Base-by-base conservation (phyloP, 2,888 invertebrate species). In the Perdita meconis region DNA sequence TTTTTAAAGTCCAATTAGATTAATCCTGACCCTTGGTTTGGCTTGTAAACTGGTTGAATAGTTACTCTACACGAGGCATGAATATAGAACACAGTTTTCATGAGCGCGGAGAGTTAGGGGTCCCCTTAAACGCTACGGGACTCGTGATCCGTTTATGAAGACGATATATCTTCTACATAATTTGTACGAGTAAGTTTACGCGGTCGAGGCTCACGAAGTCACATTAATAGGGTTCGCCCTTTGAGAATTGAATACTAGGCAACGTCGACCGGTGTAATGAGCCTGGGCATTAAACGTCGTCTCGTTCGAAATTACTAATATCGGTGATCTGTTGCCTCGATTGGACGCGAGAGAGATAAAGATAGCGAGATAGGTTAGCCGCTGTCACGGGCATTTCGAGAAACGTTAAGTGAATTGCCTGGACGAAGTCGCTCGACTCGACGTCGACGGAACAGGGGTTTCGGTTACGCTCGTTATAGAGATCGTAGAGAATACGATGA, bases 241-340 rank as follows among this genome's bases (percentile, higher is more conserved):
- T 74, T 63, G 59, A 69, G 64, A 50, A 70, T 60, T 42, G 74
- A 55, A 55, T 59, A 61, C 65, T 64, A 57, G 34, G 24, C 68
- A 34, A 30, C 67, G 80, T 63, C 56, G 71, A 68, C 55, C 57
- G 68, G 69, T n/a, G 66, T 76, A 81, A 77, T 26, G 66, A 77
- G 59, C 47, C 30, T 13, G 50, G 59, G 51, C 24, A 72, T 77
- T 73, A 71, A 66, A 69, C 65, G 61, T 47, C 47, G 53, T 53
- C 42, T 30, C 26, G 63, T n/a, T 63, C 30, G 53, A 81, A 81
- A 70, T 81, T 61, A 60, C 70, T 65, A 73, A 78, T 81, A 81
- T 81, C 81, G 68, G 81, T 78, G 77, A 78, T 56, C 53, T 22
- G 19, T 34, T 42, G 61, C 40, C 44, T 40, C 44, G 63, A 72